These are phyloP conservation scores for Emydura subglobosa DNA, from an alignment of 2,113 vertebrate species.

Conservation along the genomic window DNA sequence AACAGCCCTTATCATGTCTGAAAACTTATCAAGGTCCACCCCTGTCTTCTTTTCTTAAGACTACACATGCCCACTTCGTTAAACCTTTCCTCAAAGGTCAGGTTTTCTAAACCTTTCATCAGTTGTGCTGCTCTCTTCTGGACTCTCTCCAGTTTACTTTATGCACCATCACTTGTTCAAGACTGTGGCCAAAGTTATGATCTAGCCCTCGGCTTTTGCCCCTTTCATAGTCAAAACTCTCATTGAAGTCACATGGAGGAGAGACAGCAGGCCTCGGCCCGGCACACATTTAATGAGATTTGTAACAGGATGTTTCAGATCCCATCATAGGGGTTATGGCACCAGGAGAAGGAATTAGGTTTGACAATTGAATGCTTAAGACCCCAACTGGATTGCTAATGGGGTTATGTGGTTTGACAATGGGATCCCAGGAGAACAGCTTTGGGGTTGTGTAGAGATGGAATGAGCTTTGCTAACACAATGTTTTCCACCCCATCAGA, in stretches of 20 bases:
- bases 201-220: background rate
- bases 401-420: slow-evolving; percentile 5
- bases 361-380: slow-evolving; percentile 59
- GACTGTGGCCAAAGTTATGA: background rate
- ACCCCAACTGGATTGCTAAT: slow-evolving; percentile 37
- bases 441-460: slow-evolving; percentile 35
- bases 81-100: no score
- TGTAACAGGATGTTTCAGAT: slow-evolving; percentile 62
- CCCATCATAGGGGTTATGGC: slow-evolving; percentile 67
- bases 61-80: no score
- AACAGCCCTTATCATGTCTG: no score
- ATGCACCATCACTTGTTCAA: background rate
- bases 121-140: no score
- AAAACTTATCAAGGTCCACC: no score
- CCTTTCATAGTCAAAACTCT: background rate
- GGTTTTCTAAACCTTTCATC: no score
- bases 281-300: slow-evolving; percentile 59
- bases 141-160: no score
- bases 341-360: slow-evolving; percentile 23
- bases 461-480: background rate
- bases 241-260: background rate
- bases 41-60: no score
- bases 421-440: background rate
- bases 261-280: background rate
- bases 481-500: slow-evolving; percentile 14